Conservation (phyloP, 2,888 invertebrate genomes). For the Anodontia alba region DNA sequence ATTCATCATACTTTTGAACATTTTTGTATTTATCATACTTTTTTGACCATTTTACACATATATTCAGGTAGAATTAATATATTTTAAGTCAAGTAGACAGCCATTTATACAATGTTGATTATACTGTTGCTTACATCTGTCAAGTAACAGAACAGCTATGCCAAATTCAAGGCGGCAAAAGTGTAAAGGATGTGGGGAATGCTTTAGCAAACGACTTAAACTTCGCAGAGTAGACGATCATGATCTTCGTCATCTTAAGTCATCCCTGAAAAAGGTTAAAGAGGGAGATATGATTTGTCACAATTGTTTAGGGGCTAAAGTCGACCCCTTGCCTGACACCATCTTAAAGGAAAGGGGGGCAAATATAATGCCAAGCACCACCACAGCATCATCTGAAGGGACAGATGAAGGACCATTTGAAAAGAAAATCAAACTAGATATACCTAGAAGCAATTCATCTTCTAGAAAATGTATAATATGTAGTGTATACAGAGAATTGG, state of each 20-base stretch:
- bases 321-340: conserved; percentile 1
- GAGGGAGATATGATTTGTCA: not conserved
- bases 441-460: not conserved
- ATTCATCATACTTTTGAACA: conserved; percentile 11
- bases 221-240: conserved; percentile 1
- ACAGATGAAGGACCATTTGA: not conserved
- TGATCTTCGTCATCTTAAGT: not conserved
- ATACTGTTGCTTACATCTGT: not conserved
- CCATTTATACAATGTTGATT: not conserved
- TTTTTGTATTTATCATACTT: not conserved
- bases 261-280: conserved; percentile 15
- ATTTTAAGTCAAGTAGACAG: not conserved
- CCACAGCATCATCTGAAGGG: not conserved
- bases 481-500: conserved; percentile 28
- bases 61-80: not conserved
- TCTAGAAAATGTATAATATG: conserved; percentile 4
- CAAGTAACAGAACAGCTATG: too few species aligned
- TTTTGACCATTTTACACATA: conserved; percentile 12
- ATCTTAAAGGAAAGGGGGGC: not conserved
- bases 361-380: conserved; percentile 1
- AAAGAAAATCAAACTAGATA: conserved; percentile 7
- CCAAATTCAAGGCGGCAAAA: conserved; percentile 7
- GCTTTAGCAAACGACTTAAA: not conserved
- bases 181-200: conserved; percentile 8
- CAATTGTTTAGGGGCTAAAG: not conserved